These are phyloP conservation scores for Colossoma macropomum DNA, from an alignment of 2,113 vertebrate genomes.

Conservation along the genomic window DNA sequence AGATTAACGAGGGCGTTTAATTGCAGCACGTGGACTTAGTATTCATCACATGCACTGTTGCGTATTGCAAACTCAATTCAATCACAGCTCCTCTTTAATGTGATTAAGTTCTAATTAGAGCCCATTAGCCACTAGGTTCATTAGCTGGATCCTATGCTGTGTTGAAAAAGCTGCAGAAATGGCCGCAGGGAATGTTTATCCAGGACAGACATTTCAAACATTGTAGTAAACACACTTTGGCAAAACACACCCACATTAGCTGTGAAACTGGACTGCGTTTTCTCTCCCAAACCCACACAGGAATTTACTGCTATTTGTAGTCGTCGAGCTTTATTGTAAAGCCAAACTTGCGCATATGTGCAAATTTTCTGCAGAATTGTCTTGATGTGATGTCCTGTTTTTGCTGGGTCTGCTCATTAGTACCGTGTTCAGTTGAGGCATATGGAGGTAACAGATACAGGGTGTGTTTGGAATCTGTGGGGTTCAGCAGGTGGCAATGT, in stretches of 20 bases:
- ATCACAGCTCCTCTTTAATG: slow-evolving; percentile 49
- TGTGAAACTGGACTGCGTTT: slow-evolving; percentile 22
- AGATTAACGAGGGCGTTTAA: slow-evolving; percentile 46
- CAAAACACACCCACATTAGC: slow-evolving; percentile 40
- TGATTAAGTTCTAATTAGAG: slow-evolving; percentile 53
- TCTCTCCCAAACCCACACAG: slow-evolving; percentile 25
- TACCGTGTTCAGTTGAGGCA: neutral
- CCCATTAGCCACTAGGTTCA: slow-evolving; percentile 48
- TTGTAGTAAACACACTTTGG: slow-evolving; percentile 25
- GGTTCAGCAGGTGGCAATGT: slow-evolving; percentile 17
- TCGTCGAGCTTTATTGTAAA: neutral
- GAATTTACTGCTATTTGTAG: neutral
- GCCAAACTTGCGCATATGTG: neutral
- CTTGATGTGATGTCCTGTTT: neutral
- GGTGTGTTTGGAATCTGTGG: neutral
- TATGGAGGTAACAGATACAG: neutral
- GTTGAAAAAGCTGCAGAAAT: slow-evolving; percentile 11
- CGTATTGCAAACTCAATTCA: slow-evolving; percentile 42
- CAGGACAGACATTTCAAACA: slow-evolving; percentile 36
- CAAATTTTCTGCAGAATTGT: neutral
- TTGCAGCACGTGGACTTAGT: slow-evolving; percentile 34
- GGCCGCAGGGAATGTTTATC: slow-evolving; percentile 45
- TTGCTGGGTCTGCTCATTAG: neutral
- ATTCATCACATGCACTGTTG: slow-evolving; percentile 39
- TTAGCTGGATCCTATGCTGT: slow-evolving; percentile 9